A percentile compares a stretch with the other conserved stretches of the same genome.
phyloP scores from a whole-genome alignment of 2,113 vertebrate genomes.

The Casuarius casuarius region DNA sequence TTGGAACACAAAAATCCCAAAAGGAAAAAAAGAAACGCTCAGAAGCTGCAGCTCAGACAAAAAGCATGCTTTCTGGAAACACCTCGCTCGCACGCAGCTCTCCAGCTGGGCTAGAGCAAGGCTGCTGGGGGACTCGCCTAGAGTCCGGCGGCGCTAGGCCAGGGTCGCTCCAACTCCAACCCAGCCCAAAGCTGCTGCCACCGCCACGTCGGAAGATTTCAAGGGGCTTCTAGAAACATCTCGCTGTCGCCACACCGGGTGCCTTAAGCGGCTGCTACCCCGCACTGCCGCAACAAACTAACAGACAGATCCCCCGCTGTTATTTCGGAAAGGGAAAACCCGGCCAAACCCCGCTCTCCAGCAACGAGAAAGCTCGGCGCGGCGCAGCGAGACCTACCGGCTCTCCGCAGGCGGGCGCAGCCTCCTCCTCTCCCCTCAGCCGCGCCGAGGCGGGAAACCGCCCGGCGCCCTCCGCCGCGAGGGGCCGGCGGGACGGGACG shows the following conservation, averaged over 20 bases:
- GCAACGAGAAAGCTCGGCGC: too few species aligned
- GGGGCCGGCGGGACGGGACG: too few species aligned
- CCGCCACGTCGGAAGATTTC: neutral
- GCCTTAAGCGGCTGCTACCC: neutral
- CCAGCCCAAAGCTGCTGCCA: neutral
- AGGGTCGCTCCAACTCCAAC: neutral
- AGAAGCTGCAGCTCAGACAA: neutral
- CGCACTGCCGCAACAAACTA: neutral
- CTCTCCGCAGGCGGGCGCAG: neutral
- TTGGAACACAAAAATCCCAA: neutral
- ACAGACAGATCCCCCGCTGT: neutral
- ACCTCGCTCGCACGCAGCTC: too few species aligned
- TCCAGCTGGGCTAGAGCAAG: neutral
- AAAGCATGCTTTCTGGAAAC: neutral
- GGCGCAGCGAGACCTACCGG: neutral
- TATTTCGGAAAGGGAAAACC: neutral
- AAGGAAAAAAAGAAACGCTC: fast-evolving
- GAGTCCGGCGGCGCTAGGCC: neutral
- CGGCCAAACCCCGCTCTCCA: neutral
- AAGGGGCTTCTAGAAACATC: neutral
- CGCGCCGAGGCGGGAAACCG: too few species aligned
- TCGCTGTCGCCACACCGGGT: too few species aligned
- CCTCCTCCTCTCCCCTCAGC: neutral
- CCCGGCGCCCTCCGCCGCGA: too few species aligned
- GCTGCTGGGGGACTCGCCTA: neutral